phyloP scores from a whole-genome alignment of 2,113 vertebrate species.

The Aegithalos caudatus region DNA sequence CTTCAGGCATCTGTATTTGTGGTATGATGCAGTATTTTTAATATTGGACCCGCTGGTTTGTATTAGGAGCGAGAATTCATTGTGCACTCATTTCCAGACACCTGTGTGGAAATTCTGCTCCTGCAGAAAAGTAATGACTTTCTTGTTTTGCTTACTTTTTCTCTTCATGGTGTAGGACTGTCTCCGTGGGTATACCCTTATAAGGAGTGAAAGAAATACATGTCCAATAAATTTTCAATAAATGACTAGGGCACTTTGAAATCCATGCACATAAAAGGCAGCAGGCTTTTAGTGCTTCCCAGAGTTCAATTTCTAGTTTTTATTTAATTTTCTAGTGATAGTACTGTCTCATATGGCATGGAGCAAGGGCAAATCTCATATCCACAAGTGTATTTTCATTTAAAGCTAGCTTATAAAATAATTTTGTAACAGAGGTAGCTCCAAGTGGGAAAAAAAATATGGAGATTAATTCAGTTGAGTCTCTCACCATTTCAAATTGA shows the following conservation, averaged over 20 bases:
- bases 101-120: background rate
- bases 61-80: background rate
- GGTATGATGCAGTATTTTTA: background rate
- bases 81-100: background rate
- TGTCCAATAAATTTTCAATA: background rate
- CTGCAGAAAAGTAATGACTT: background rate
- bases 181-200: background rate
- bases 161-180: background rate
- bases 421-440: background rate
- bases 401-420: background rate
- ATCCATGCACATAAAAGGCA: background rate
- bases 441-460: background rate
- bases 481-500: background rate
- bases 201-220: background rate
- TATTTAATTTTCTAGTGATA: background rate
- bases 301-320: background rate
- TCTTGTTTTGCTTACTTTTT: background rate
- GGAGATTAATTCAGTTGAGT: background rate
- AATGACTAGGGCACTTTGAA: background rate
- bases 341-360: background rate
- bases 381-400: background rate
- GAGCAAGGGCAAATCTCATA: background rate
- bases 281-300: background rate
- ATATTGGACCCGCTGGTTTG: background rate
- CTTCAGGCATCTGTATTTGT: background rate